Base-by-base conservation (phyloP, 2,888 invertebrate genomes). In the Uropetala carovei region DNA sequence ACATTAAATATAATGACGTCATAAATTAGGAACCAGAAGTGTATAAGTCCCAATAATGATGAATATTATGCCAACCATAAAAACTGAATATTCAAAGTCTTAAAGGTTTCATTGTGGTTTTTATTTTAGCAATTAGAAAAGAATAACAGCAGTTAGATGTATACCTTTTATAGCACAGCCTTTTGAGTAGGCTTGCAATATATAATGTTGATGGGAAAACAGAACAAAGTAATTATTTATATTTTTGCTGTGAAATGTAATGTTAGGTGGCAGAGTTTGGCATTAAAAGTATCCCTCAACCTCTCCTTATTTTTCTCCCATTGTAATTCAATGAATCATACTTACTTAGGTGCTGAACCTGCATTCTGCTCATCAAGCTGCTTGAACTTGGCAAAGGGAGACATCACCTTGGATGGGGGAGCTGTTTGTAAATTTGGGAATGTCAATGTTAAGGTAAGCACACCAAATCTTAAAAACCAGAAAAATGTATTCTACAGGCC, bases 331-430 rank as follows among this genome's bases (percentile, higher is more conserved):
- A 13, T 59, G 60, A 92, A 85, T 64, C 14, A 85, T 92, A 95
- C 96, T 97, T 96, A 98, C 98, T 97, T 97, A 95, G 98, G 97
- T 94, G 95, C 95, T 94, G 97, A 96, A 94, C 96, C 96, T 94
- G 98, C 98, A 95, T 97, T 97, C 95, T 98, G 98, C 95, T 97
- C 97, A 95, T 98, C 98, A 95, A 98, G 96, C 96, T 98, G 98
- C 95, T 97, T 97, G 96, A 98, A 98, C 96, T 98, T 98, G 94
- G 98, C 97, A 95, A 98, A 98, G 93, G 98, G 98, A 94, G 98
- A 98, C 94, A 97, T 96, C 94, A 97, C 97, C 95, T 97, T 98
- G 95, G 96, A 96, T 94, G 96, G 96, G 94, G 96, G 96, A 95
- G 97, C 96, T 96, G 92, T 89, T 89, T 89, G 43, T 89, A 43